Evolutionary conservation across 1,140 invertebrate species (phyloP).

Genomic region (Brachionus asplanchnoidis): DNA sequence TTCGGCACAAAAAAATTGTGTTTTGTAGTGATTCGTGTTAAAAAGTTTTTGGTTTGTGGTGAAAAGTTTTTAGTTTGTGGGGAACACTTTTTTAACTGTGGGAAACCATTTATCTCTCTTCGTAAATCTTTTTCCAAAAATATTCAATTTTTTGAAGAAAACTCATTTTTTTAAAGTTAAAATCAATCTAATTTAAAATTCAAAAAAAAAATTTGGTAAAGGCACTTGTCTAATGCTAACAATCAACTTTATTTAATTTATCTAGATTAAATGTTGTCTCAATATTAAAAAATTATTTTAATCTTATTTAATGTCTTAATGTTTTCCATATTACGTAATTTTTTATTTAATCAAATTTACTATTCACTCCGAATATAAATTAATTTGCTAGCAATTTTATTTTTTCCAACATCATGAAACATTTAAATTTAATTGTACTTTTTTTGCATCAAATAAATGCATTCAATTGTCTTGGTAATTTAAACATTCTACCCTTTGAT

Average conservation of each 20-base stretch:
- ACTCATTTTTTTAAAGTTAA: no score
- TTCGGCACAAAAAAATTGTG: no score
- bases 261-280: neutral
- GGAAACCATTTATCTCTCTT: no score
- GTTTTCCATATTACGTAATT: neutral
- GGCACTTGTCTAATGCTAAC: neutral
- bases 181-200: no score
- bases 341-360: neutral
- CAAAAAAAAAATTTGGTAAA: no score
- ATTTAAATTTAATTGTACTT: neutral
- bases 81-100: no score
- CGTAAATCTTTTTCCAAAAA: no score
- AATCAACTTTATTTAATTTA: neutral
- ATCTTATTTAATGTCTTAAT: neutral
- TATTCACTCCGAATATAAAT: neutral
- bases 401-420: neutral
- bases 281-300: neutral
- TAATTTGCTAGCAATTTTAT: neutral
- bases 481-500: neutral
- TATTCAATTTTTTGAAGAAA: no score
- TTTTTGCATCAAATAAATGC: neutral
- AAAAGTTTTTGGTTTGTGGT: no score
- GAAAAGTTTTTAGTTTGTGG: no score
- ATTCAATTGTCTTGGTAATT: neutral
- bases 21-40: no score